Evolutionary conservation across 2,888 invertebrate species (phyloP).

Genomic region (Sturmia bella): DNA sequence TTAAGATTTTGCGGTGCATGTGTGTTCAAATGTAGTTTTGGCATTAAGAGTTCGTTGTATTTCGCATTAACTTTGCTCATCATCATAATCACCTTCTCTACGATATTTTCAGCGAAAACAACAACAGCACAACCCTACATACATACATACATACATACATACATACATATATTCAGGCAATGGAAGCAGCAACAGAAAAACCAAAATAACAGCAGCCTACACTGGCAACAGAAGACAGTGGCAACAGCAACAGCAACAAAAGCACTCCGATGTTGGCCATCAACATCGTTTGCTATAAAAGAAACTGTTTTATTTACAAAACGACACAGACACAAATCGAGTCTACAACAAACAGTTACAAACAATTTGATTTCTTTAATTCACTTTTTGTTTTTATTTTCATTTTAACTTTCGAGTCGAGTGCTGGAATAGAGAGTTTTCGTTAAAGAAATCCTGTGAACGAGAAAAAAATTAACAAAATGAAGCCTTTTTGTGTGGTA

Average conservation of each 20-base stretch:
- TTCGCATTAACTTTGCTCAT: constrained; percentile 57
- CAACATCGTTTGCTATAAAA: constrained; percentile 78
- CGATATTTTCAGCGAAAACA: not conserved
- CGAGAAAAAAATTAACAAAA: constrained; percentile 71
- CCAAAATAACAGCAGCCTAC: constrained; percentile 11
- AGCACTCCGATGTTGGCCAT: constrained; percentile 49
- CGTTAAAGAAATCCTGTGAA: constrained; percentile 57
- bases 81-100: constrained; percentile 40
- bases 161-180: constrained; percentile 13
- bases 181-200: constrained; percentile 17
- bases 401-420: constrained; percentile 35
- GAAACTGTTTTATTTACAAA: constrained; percentile 79
- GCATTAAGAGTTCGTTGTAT: constrained; percentile 64
- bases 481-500: constrained; percentile 81
- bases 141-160: constrained; percentile 20
- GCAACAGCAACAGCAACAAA: constrained; percentile 4
- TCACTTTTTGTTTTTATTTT: not conserved
- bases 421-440: constrained; percentile 43
- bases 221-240: constrained; percentile 9
- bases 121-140: constrained; percentile 17
- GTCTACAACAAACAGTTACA: constrained; percentile 63
- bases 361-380: constrained; percentile 33
- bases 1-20: not conserved
- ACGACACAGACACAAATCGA: constrained; percentile 78
- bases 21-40: constrained; percentile 28